These are phyloP conservation scores for Cantharis flavilabris DNA, from an alignment of 2,888 invertebrate genomes.

Conservation along the genomic window DNA sequence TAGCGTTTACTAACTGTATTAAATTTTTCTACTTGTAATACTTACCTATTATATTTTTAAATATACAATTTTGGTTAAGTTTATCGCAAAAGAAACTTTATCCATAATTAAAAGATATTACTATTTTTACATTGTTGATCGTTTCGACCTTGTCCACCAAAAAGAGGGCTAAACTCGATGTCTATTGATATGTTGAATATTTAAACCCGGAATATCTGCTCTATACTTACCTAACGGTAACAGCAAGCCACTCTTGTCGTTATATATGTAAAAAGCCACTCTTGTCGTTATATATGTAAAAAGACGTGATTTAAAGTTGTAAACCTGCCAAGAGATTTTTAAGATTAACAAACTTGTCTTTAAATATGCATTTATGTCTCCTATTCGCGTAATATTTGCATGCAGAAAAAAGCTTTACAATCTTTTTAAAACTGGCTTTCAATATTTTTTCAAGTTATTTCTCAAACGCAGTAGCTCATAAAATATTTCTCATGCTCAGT, in stretches of 20 bases:
- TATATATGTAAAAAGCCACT: not conserved
- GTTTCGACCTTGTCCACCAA: not conserved
- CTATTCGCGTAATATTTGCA: not conserved
- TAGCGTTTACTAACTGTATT: not conserved
- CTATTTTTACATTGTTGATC: not conserved
- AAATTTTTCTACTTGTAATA: too few relatives aligned
- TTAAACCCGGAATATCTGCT: not conserved
- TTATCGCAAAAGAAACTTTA: too few relatives aligned
- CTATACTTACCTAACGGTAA: not conserved
- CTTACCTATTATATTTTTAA: too few relatives aligned
- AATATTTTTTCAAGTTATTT: not conserved
- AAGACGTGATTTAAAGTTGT: not conserved
- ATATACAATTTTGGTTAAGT: too few relatives aligned
- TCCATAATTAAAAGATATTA: too few relatives aligned
- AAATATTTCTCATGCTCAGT: slow-evolving; percentile 29
- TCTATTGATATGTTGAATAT: not conserved
- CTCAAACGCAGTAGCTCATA: slow-evolving; percentile 1
- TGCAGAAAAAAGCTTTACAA: not conserved
- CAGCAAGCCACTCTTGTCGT: not conserved
- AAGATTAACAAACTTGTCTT: not conserved
- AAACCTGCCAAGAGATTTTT: not conserved
- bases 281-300: not conserved
- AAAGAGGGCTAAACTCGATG: not conserved
- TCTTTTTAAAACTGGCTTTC: not conserved
- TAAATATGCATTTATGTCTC: not conserved